Conservation (phyloP, 2,113 vertebrate species). For the Varanus komodoensis region DNA sequence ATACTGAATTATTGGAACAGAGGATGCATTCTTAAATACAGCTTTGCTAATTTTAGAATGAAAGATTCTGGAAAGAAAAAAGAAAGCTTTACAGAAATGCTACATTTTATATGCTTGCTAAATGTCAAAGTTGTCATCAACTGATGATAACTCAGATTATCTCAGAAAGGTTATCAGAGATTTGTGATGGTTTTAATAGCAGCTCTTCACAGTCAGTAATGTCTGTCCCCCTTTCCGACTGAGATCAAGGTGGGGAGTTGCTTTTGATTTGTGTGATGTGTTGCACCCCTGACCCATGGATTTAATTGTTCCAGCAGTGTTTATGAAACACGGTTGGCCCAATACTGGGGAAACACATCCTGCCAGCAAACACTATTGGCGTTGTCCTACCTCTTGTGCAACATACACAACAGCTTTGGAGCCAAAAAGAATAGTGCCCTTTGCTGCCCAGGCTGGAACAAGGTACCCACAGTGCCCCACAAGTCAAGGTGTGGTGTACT, state of each 20-base stretch:
- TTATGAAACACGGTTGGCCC: background rate
- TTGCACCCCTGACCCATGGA: background rate
- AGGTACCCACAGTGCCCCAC: too few species aligned
- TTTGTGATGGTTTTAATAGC: background rate
- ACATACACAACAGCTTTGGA: too few species aligned
- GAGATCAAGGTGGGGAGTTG: background rate
- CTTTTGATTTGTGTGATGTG: background rate
- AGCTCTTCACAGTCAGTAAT: background rate
- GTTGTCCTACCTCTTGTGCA: too few species aligned
- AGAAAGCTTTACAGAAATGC: background rate
- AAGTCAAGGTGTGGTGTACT: too few species aligned
- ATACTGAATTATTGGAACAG: background rate
- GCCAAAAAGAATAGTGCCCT: too few species aligned
- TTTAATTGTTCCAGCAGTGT: background rate
- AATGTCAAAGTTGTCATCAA: background rate
- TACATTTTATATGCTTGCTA: background rate
- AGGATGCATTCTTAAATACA: slow-evolving; percentile 21
- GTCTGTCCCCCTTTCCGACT: background rate
- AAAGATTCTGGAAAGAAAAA: background rate
- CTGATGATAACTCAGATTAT: background rate
- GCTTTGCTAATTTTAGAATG: slow-evolving; percentile 25
- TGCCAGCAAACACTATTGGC: too few species aligned
- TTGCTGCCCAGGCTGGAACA: too few species aligned
- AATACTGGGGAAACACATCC: too few species aligned
- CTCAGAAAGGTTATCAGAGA: background rate